Percentiles rank a stretch among this genome's conserved stretches.
Evolutionary conservation across 2,888 invertebrate species (phyloP).

Genomic region (Cerceris rybyensis): DNA sequence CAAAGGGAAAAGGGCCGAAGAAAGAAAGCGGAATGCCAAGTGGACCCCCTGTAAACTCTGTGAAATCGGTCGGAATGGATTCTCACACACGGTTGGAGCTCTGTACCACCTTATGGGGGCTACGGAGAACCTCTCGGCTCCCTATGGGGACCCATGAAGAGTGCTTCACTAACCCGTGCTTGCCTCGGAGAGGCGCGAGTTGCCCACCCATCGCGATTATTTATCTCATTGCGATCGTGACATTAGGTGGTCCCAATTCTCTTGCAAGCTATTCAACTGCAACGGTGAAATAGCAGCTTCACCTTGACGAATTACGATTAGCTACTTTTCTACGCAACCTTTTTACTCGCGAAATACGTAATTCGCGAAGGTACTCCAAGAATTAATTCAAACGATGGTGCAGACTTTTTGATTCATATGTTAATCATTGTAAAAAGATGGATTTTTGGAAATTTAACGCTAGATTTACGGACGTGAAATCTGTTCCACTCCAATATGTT

Average conservation of each 20-base stretch:
- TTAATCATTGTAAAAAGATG: no score
- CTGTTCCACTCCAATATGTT: no score
- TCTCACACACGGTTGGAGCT: conserved; percentile 79
- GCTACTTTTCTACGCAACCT: not conserved
- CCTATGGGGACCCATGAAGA: conserved; percentile 57
- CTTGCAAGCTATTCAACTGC: conserved; percentile 10
- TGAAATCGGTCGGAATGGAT: conserved; percentile 79
- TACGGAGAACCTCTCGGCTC: conserved; percentile 63
- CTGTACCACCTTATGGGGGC: conserved; percentile 76
- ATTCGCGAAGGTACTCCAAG: no score
- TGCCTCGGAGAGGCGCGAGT: conserved; percentile 45
- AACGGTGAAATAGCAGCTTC: conserved; percentile 8
- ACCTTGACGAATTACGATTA: conserved; percentile 13
- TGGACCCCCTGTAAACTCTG: conserved; percentile 64
- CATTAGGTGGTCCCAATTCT: conserved; percentile 70
- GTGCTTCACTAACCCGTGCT: conserved; percentile 50
- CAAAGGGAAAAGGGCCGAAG: conserved; percentile 9
- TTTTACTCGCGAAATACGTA: no score
- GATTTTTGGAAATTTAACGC: no score
- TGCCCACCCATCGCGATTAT: conserved; percentile 76
- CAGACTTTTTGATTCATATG: no score
- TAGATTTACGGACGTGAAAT: no score
- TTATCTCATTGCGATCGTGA: conserved; percentile 69
- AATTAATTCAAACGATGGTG: no score
- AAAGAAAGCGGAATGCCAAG: conserved; percentile 33